Percentiles rank a stretch among this genome's conserved stretches.
Conservation (phyloP, 2,797 vertebrate species). For the Leucoraja ocellata region DNA sequence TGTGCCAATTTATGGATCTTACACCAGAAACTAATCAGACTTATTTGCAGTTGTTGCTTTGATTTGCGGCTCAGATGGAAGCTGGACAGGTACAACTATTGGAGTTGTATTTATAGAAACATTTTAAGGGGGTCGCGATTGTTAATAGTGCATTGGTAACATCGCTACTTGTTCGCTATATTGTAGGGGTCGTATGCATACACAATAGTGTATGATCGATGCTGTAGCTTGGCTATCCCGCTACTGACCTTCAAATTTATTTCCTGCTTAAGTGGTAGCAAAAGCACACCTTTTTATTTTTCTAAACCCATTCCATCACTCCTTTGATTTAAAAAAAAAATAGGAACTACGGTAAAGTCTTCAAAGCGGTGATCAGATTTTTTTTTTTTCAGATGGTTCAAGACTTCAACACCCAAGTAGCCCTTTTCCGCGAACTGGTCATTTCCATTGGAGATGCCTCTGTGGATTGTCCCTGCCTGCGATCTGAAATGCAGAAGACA, state of each 20-base stretch:
- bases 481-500: conserved; percentile 84
- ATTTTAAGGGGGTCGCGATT: background rate
- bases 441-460: conserved; percentile 95
- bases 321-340: background rate
- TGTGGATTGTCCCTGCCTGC: conserved; percentile 75
- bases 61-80: conserved; percentile 34
- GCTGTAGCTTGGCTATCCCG: background rate
- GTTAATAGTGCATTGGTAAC: background rate
- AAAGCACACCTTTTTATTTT: background rate
- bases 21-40: background rate
- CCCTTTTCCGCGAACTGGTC: conserved; percentile 88
- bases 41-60: background rate
- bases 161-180: background rate
- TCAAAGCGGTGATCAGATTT: background rate
- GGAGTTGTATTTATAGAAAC: background rate
- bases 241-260: conserved; percentile 1
- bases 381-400: conserved; percentile 79
- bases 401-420: conserved; percentile 96
- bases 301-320: background rate
- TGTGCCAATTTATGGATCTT: background rate
- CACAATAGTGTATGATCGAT: background rate
- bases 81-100: conserved; percentile 20
- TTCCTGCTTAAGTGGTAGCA: background rate
- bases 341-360: background rate
- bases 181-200: background rate